Evolutionary conservation across 2,888 invertebrate species (phyloP).

Genomic region (Drosophila monieri): DNA sequence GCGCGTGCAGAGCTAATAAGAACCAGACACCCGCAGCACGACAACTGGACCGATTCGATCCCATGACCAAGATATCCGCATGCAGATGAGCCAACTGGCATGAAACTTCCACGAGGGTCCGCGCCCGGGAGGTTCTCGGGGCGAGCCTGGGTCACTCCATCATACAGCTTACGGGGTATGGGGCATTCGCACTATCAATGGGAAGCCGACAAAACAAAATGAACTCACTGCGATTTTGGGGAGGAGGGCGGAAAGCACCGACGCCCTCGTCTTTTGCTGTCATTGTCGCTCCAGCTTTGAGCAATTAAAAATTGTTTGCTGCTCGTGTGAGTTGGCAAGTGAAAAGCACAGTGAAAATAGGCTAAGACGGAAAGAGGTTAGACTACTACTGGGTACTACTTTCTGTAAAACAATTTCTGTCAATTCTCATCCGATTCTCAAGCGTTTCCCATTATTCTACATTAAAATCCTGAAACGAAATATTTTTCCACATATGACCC

Average conservation of each 20-base stretch:
- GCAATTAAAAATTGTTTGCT: conserved; percentile 65
- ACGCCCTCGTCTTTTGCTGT: conserved; percentile 22
- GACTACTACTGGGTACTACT: too few species aligned
- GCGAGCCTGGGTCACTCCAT: conserved; percentile 43
- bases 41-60: conserved; percentile 60
- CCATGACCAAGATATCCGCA: conserved; percentile 71
- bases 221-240: conserved; percentile 70
- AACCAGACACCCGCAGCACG: conserved; percentile 75
- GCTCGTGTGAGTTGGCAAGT: conserved; percentile 36
- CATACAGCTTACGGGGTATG: too few species aligned
- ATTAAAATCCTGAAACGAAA: too few species aligned
- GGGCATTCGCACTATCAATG: conserved; percentile 62
- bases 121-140: conserved; percentile 15
- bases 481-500: too few species aligned
- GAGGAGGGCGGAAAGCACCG: conserved; percentile 9
- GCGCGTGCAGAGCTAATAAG: conserved; percentile 67
- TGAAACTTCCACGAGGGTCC: not conserved
- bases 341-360: conserved; percentile 32
- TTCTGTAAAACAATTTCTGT: too few species aligned
- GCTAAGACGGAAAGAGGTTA: not conserved
- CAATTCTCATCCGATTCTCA: too few species aligned
- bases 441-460: too few species aligned
- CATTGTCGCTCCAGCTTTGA: conserved; percentile 75
- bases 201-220: conserved; percentile 63
- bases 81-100: conserved; percentile 65